Base-by-base conservation (phyloP, 2,797 vertebrate species). In the Clamator glandarius region DNA sequence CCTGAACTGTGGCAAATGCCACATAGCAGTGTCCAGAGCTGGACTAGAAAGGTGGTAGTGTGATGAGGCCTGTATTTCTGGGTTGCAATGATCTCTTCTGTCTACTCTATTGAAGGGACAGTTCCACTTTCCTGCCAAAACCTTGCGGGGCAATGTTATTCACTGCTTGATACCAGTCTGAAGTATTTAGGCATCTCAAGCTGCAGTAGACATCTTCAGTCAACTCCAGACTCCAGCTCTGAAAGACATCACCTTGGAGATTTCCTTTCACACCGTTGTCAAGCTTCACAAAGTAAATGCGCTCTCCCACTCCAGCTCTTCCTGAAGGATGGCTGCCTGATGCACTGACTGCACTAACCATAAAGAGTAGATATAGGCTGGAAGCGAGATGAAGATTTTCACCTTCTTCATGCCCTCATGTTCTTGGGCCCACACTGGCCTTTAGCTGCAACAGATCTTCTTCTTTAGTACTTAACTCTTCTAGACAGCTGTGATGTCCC, bases 151-250 rank as follows among this genome's bases (percentile, higher is more conserved):
- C 94, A 95, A 51, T 96, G 95, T 91, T 96, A 96, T 84, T 97
- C 95, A 81, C 92, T 93, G 70, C 95, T 92, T 96, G 94, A 95
- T 92, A 68, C 92, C 88, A 91, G 90, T 62, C 89, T 96, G 94
- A 92, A 95, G 89, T 96, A 95, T 96, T 96, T 96, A 96, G 95
- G 96, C 91, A 88, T 96, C 95, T 96, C 83, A 70, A 90, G 95
- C 92, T 96, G 96, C 95, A 91, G 80, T 95, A 46, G 93, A 95
- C 70, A 92, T 90, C 96, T 76, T 95, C 96, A 59, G 1, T 91
- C 96, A 89, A 96, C 90, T 95, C 91, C 96, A 59, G 91, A 84
- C 74, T 95, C 94, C 93, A 86, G 85, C 91, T 95, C 95, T 96
- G 95, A 92, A 84, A 93, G 95, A 88, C 91, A 91, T 63, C 95